Conservation (phyloP, 2,113 vertebrate species). For the Triplophysa siluroides region DNA sequence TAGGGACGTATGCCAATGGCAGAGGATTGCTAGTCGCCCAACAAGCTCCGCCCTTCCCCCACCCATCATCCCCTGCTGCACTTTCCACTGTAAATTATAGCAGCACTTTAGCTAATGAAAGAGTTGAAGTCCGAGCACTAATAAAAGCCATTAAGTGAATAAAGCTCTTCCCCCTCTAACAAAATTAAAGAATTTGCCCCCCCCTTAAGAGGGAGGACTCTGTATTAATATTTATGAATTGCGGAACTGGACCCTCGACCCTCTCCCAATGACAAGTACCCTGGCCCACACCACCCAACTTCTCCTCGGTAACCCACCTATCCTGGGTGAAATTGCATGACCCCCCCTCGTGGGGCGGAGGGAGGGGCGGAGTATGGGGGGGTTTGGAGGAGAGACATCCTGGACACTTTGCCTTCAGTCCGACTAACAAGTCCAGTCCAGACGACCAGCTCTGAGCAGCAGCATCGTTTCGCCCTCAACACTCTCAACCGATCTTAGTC, state of each 20-base stretch:
- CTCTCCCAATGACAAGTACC: constrained; percentile 60
- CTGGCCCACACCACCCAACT: constrained; percentile 67
- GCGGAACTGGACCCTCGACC: constrained; percentile 69
- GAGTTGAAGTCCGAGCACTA: constrained; percentile 82
- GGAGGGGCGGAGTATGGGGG: constrained; percentile 70
- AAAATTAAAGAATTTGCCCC: constrained; percentile 83
- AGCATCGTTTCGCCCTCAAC: constrained; percentile 12
- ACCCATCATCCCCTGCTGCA: constrained; percentile 53
- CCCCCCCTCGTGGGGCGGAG: constrained; percentile 72
- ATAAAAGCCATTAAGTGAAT: constrained; percentile 87
- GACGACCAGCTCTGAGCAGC: constrained; percentile 56
- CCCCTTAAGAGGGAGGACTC: constrained; percentile 71
- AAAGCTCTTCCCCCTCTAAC: constrained; percentile 84
- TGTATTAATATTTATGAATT: constrained; percentile 87
- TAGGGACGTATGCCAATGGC: constrained; percentile 18
- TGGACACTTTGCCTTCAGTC: constrained; percentile 73
- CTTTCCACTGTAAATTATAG: constrained; percentile 81
- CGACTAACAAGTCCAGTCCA: constrained; percentile 66
- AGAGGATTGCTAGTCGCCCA: constrained; percentile 30
- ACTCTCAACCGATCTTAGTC: neutral
- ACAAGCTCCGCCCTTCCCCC: constrained; percentile 44
- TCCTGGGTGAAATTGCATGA: constrained; percentile 71
- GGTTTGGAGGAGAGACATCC: constrained; percentile 70
- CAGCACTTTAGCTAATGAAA: constrained; percentile 88
- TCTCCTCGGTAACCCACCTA: constrained; percentile 72